These are phyloP conservation scores for Psammodynastes pulverulentus DNA, from an alignment of 2,113 vertebrate species.

Conservation along the genomic window DNA sequence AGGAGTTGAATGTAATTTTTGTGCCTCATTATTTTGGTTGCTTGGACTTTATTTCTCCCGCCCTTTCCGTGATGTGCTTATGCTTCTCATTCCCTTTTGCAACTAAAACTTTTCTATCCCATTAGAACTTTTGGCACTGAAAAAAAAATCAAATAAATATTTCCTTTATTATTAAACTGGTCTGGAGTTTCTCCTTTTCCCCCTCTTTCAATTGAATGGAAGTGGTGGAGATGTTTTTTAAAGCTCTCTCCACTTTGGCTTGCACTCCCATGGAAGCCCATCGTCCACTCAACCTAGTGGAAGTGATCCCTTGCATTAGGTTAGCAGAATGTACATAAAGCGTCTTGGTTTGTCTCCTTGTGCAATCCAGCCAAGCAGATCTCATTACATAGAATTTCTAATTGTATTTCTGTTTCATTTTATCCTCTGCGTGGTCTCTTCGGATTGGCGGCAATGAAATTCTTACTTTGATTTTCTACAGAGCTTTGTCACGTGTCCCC, in stretches of 20 bases:
- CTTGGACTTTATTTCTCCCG: not conserved
- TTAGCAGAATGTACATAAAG: not conserved
- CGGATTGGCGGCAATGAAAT: not conserved
- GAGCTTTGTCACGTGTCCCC: not conserved
- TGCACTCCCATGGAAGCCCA: not conserved
- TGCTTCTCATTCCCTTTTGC: conserved; percentile 37
- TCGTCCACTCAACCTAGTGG: not conserved
- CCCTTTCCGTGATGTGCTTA: conserved; percentile 6
- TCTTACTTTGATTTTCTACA: not conserved
- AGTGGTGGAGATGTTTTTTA: not conserved
- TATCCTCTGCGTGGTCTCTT: not conserved
- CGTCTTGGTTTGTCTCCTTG: not conserved
- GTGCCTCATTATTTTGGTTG: conserved; percentile 37
- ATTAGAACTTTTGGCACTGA: conserved; percentile 51
- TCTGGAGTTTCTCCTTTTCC: not conserved
- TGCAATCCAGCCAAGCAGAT: not conserved
- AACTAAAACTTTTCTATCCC: conserved; percentile 35
- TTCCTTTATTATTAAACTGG: conserved; percentile 14
- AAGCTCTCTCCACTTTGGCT: not conserved
- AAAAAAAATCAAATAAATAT: conserved; percentile 66
- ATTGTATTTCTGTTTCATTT: not conserved
- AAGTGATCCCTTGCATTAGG: not conserved
- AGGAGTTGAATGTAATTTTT: conserved; percentile 62
- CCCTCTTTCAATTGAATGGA: conserved; percentile 5
- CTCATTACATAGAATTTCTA: not conserved